Evolutionary conservation across 2,113 vertebrate genomes (phyloP), one percentile per base, ranked within the genome.

Genomic region (Balaeniceps rex): DNA sequence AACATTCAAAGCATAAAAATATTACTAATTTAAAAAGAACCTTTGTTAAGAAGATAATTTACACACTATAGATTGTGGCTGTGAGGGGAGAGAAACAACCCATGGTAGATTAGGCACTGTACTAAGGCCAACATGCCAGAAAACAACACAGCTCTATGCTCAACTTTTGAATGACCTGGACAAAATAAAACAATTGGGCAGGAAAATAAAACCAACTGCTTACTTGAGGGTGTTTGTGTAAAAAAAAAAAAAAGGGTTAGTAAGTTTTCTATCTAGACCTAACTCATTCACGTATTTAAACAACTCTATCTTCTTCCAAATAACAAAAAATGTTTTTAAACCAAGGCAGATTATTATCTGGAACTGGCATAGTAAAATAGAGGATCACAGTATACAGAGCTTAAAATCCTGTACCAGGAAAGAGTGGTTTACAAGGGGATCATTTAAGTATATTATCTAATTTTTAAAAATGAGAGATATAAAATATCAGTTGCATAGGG

Each of bases 401-500:
- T 89, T 96, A 95, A 97, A 93, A 97, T 97, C 87, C 97, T 97
- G 97, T 96, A 97, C 97, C 97, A 97, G 95, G 95, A 95, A 98
- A 91, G 95, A 97, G 94, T 97, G 97, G 95, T 98, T 97, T 97
- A 97, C 88, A 96, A 85, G 61, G 96, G 97, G 95, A 97, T 97
- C 92, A 94, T 94, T 97, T 96, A 94, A 47, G 97, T 93, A 97
- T 92, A 92, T 91, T 79, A 97, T 95, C 94, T 97, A 94, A 95
- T 96, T 96, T 94, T 97, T 93, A 88, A 97, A 97, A 98, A 97
- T 58, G n/a, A 96, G 86, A 98, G 92, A 96, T 98, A 98, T 86
- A 98, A 98, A 98, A 98, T 97, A 98, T 94, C 98, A 98, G 95
- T 98, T 98, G 98, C 98, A 98, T 98, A 98, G 98, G 97, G 95